Evolutionary conservation across 2,113 vertebrate genomes (phyloP).

Genomic region (Rhodinocichla rosea): DNA sequence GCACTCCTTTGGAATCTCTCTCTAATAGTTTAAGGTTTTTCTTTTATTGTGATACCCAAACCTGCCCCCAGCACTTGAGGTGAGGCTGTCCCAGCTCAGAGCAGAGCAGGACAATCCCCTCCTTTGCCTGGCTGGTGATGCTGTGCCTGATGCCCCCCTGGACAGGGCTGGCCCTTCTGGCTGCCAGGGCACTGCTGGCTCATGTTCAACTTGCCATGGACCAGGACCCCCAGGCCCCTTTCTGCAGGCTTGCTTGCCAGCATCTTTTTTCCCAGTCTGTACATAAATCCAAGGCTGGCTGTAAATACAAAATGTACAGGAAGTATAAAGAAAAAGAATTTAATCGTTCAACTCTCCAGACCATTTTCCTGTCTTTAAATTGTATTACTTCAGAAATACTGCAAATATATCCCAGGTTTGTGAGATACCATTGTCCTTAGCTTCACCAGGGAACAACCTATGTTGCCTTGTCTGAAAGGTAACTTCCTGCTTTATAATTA

Average conservation of each 20-base stretch:
- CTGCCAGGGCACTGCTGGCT: not conserved
- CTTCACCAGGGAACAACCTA: not conserved
- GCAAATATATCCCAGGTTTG: not conserved
- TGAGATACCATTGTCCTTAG: not conserved
- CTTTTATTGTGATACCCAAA: fast-evolving
- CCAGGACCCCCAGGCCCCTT: fast-evolving
- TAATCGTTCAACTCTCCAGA: not conserved
- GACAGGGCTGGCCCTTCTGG: not conserved
- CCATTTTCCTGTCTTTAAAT: not conserved
- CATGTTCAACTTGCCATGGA: fast-evolving
- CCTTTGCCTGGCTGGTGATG: fast-evolving
- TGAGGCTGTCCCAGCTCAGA: fast-evolving
- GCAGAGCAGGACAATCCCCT: not conserved
- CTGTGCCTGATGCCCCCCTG: not conserved
- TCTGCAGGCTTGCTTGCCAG: not conserved
- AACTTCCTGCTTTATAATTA: not conserved
- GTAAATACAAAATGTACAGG: not conserved
- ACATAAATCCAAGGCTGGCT: fast-evolving
- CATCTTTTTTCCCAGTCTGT: not conserved
- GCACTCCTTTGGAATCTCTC: not conserved
- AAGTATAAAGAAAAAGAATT: not conserved
- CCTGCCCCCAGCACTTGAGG: fast-evolving
- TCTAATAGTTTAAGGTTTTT: too few species aligned
- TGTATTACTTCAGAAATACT: not conserved
- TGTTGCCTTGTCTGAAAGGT: not conserved